These are phyloP conservation scores for Prinia subflava DNA, from an alignment of 2,113 vertebrate genomes.

Conservation along the genomic window DNA sequence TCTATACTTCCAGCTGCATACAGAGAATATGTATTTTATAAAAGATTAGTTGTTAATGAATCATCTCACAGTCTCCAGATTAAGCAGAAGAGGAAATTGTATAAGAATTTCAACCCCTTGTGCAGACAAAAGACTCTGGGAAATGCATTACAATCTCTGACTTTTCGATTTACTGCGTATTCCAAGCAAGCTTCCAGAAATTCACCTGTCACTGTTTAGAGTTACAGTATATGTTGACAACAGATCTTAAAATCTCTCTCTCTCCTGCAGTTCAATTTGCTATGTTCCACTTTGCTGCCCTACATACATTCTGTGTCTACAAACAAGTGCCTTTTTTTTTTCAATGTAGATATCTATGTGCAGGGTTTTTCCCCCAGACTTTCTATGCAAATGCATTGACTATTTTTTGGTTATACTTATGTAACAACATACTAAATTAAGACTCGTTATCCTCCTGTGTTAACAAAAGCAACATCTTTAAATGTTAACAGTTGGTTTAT, in stretches of 20 bases:
- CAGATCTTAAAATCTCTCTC: neutral
- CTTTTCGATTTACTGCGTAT: neutral
- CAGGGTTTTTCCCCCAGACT: neutral
- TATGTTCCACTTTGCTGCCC: conserved; percentile 24
- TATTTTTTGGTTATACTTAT: neutral
- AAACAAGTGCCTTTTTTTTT: neutral
- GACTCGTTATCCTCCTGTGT: neutral
- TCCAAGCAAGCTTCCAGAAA: neutral
- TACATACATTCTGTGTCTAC: neutral
- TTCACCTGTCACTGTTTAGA: neutral
- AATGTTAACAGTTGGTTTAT: neutral
- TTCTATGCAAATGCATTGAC: neutral
- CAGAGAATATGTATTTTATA: neutral
- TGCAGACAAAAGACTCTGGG: neutral
- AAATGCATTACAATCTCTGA: neutral
- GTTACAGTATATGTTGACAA: neutral
- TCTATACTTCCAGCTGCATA: neutral
- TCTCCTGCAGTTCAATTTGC: neutral
- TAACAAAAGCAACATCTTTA: neutral
- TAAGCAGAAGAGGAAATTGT: neutral
- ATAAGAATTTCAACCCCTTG: neutral
- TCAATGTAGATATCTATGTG: neutral
- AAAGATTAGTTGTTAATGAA: neutral
- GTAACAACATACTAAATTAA: neutral
- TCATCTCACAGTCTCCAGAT: neutral